Percentiles rank a stretch among this genome's conserved stretches.
Conservation (phyloP, 2,113 vertebrate species). For the Pelmatolapia mariae region DNA sequence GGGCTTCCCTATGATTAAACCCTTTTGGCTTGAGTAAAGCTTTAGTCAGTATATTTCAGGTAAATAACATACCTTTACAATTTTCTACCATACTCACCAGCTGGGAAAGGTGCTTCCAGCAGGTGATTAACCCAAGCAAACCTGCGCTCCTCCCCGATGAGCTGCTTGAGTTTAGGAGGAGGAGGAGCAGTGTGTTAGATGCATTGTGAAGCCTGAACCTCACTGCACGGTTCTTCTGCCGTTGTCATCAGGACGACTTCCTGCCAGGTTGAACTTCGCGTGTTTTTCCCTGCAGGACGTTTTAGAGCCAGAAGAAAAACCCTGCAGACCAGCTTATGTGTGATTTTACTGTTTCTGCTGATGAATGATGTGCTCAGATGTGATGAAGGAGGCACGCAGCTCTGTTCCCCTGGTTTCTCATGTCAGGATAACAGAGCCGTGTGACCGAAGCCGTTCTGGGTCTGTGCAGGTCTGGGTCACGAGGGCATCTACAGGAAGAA, state of each 20-base stretch:
- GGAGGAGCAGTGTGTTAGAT: background rate
- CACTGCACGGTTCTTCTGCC: background rate
- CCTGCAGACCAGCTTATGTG: background rate
- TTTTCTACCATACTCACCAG: background rate
- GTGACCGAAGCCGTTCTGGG: background rate
- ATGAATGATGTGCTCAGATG: background rate
- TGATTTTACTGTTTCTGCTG: background rate
- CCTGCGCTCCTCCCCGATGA: background rate
- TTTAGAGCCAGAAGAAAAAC: background rate
- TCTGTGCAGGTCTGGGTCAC: constrained; percentile 79
- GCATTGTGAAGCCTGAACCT: background rate
- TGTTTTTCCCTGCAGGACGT: background rate
- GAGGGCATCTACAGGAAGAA: constrained; percentile 98
- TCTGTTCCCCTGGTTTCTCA: background rate
- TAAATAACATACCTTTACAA: background rate
- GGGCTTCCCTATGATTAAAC: background rate
- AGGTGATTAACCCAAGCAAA: background rate
- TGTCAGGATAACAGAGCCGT: background rate
- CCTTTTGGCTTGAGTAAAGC: background rate
- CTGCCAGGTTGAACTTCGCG: background rate
- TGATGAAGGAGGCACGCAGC: background rate
- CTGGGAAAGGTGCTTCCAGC: background rate
- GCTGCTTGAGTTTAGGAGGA: background rate
- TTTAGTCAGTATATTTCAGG: background rate
- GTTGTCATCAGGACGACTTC: background rate